Percentiles rank a stretch among this genome's conserved stretches.
Conservation (phyloP, 2,888 invertebrate genomes). For the Lissocephala sabroskyi region DNA sequence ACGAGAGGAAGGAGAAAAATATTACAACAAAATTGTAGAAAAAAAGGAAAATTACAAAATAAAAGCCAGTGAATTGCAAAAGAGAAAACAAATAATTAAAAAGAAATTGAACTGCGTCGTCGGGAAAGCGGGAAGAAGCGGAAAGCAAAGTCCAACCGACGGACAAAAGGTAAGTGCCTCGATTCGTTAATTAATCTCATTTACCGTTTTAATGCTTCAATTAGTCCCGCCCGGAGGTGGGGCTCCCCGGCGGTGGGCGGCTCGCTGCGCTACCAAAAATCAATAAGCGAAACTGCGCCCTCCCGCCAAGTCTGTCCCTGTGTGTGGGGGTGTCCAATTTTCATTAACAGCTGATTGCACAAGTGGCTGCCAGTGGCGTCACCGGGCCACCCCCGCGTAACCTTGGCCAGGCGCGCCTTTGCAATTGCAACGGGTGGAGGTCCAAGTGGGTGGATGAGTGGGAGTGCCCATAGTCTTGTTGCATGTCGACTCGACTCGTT, state of each 20-base stretch:
- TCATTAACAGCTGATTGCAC: slow-evolving; percentile 63
- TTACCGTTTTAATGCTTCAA: background rate
- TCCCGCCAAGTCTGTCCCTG: background rate
- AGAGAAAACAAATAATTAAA: slow-evolving; percentile 6
- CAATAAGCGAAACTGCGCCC: slow-evolving; percentile 19
- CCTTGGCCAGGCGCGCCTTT: slow-evolving; percentile 40
- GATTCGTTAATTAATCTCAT: background rate
- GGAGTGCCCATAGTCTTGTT: slow-evolving; percentile 5
- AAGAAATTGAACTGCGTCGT: background rate
- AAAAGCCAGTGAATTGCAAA: too few relatives aligned
- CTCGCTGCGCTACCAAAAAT: slow-evolving; percentile 12
- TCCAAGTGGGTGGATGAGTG: background rate
- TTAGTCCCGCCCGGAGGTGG: too few relatives aligned
- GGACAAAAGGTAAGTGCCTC: background rate
- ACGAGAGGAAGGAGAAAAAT: slow-evolving; percentile 10
- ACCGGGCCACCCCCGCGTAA: slow-evolving; percentile 26
- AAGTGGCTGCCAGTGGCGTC: slow-evolving; percentile 39
- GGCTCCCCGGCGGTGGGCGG: background rate
- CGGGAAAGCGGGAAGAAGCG: background rate
- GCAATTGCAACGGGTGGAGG: too few relatives aligned
- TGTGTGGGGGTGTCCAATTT: slow-evolving; percentile 26
- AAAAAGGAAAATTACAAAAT: background rate
- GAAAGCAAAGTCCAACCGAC: background rate
- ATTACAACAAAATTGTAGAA: slow-evolving; percentile 16
- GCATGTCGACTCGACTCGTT: slow-evolving; percentile 4